Evolutionary conservation across 2,888 invertebrate species (phyloP), one percentile per base, ranked within the genome.

Genomic region (Eupithecia vulgata): DNA sequence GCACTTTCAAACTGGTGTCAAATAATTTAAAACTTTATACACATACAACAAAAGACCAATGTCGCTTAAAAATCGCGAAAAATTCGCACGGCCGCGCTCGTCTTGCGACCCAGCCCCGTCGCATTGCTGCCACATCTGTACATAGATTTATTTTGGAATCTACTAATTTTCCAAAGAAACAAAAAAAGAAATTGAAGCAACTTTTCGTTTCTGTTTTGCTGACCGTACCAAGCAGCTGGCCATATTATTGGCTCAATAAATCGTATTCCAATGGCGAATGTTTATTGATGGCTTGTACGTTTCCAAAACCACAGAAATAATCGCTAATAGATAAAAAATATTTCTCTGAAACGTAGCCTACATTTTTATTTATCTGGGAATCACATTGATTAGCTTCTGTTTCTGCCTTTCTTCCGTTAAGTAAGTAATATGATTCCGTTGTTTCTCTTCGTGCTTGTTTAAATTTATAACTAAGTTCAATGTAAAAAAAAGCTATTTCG

Each of bases 231-330:
- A 40, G 52, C 62, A 52, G 30, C 34, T 57, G 25, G 62, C 21
- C 40, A 40, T 67, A 70, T 57, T 73, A 70, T 73, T 70, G 70
- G 62, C 48, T 10, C 67, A 10, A 73, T 73, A 70, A 73, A 73
- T 70, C 52, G 61, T 70, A 21, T 70, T 75, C 76, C 70, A 75
- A 75, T 78, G 73, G 76, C 71, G 68, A 69, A 25, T 70, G 37
- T 37, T 73, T 79, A 81, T 80, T 74, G 78, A 81, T 81, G 74
- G 76, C 68, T 59, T 35, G 70, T 69, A 80, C 78, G 76, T 75
- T 72, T 70, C 71, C 61, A 30, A 62, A 64, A n/a, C 34, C 64
- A 34, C 64, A 34, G 1, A 62, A 64, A 37, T 37, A 37, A 8
- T 64, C 64, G 25, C 42, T 34, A 65, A 57, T 7, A 69, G 21